Evolutionary conservation across 2,113 vertebrate species (phyloP).

Genomic region (Oncorhynchus masou): DNA sequence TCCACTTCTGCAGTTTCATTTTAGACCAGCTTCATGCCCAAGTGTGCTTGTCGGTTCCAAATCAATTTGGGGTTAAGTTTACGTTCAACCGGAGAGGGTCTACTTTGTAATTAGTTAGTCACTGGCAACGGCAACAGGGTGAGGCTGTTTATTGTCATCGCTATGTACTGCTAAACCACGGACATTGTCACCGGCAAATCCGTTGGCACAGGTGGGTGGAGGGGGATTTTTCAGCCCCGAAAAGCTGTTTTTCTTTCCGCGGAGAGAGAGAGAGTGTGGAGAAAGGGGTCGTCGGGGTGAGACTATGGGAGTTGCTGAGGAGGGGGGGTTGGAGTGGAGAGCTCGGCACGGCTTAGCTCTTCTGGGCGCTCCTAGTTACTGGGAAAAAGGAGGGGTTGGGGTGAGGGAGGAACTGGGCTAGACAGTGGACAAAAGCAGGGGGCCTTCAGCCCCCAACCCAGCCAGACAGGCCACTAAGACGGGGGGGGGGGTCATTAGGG

Average conservation of each 20-base stretch:
- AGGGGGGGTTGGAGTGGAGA: not conserved
- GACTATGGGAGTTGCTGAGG: not conserved
- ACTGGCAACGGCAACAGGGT: constrained; percentile 4
- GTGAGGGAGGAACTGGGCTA: constrained; percentile 79
- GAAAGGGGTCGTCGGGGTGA: not conserved
- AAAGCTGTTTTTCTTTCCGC: not conserved
- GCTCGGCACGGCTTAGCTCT: not conserved
- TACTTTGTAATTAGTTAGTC: not conserved
- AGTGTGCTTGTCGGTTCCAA: not conserved
- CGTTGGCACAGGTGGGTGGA: not conserved
- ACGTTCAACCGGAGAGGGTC: too few relatives aligned
- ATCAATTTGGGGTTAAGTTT: too few relatives aligned
- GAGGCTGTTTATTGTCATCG: not conserved
- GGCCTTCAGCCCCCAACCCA: constrained; percentile 53
- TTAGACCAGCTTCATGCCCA: constrained; percentile 13
- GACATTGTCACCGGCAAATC: not conserved
- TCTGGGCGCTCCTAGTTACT: not conserved
- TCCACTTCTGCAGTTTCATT: constrained; percentile 4
- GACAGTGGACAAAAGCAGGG: constrained; percentile 78
- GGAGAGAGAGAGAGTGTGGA: not conserved
- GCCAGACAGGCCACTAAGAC: constrained; percentile 75
- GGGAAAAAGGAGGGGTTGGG: constrained; percentile 10
- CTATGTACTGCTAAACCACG: not conserved
- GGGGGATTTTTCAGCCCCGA: not conserved
- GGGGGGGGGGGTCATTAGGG: constrained; percentile 8